Evolutionary conservation across 2,888 invertebrate species (phyloP).

Genomic region (Strigamia maritima): DNA sequence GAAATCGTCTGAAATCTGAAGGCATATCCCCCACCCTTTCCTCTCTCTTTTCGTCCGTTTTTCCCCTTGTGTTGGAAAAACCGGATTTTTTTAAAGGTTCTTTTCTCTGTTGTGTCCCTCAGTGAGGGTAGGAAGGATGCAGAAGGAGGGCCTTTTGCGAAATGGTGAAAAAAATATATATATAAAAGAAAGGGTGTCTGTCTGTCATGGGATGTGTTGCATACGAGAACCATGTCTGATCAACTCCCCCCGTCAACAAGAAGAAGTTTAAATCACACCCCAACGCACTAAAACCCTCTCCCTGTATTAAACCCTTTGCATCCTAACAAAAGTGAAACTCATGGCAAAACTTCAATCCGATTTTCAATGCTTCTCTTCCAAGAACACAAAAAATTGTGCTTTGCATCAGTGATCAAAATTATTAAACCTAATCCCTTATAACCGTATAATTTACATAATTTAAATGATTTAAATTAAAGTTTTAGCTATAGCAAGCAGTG

Average conservation of each 20-base stretch:
- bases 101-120: slow-evolving; percentile 31
- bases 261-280: slow-evolving; percentile 13
- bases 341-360: not conserved
- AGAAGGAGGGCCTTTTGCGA: slow-evolving; percentile 28
- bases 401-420: no score
- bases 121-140: slow-evolving; percentile 32
- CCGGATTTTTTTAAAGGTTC: slow-evolving; percentile 34
- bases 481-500: no score
- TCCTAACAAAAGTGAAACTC: not conserved
- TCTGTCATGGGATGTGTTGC: slow-evolving; percentile 34
- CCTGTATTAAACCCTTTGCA: not conserved
- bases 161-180: slow-evolving; percentile 7
- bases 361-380: not conserved
- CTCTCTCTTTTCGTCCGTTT: slow-evolving; percentile 33
- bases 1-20: slow-evolving; percentile 34
- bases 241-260: slow-evolving; percentile 34
- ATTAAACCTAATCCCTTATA: no score
- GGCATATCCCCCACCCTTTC: slow-evolving; percentile 33
- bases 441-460: no score
- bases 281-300: slow-evolving; percentile 28
- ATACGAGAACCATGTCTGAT: slow-evolving; percentile 32
- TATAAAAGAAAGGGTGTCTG: slow-evolving; percentile 32
- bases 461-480: no score
- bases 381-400: not conserved
- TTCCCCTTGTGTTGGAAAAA: slow-evolving; percentile 32